phyloP scores from a whole-genome alignment of 2,888 invertebrate species.

The Alloplasta piceator region DNA sequence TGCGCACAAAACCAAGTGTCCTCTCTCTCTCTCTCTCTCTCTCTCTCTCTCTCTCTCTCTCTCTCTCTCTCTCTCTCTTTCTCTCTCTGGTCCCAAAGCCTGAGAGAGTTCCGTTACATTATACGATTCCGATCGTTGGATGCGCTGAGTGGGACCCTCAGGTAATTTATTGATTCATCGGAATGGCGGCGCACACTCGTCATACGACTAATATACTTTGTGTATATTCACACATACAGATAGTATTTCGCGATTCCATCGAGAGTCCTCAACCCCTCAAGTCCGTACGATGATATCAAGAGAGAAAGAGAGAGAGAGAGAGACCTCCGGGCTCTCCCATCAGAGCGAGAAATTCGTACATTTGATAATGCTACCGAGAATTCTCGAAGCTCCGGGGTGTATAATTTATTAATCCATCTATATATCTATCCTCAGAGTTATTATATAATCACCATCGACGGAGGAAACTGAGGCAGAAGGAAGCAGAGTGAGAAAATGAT shows the following conservation, averaged over 20 bases:
- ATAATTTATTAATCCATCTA: constrained; percentile 5
- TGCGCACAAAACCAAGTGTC: constrained; percentile 15
- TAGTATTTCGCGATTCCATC: no score
- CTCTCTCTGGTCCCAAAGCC: not conserved
- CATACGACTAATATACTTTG: no score
- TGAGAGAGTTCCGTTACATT: constrained; percentile 62
- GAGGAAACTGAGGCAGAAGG: not conserved
- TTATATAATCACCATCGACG: not conserved
- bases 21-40: not conserved
- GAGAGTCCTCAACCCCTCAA: constrained; percentile 2
- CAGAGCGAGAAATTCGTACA: constrained; percentile 11
- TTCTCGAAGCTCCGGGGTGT: not conserved
- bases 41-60: no score
- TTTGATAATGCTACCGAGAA: constrained; percentile 10
- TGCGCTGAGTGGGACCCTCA: constrained; percentile 46
- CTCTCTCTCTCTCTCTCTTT: no score
- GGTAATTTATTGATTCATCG: constrained; percentile 69
- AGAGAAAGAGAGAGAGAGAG: not conserved
- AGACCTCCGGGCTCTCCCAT: constrained; percentile 10
- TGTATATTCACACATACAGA: constrained; percentile 1
- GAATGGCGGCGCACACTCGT: constrained; percentile 20
- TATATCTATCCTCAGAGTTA: not conserved
- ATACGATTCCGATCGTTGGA: constrained; percentile 65
- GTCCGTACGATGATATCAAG: constrained; percentile 21
- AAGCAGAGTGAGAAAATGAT: not conserved